These are phyloP conservation scores for Macrobrachium nipponense DNA, from an alignment of 1,140 invertebrate genomes.

Conservation along the genomic window DNA sequence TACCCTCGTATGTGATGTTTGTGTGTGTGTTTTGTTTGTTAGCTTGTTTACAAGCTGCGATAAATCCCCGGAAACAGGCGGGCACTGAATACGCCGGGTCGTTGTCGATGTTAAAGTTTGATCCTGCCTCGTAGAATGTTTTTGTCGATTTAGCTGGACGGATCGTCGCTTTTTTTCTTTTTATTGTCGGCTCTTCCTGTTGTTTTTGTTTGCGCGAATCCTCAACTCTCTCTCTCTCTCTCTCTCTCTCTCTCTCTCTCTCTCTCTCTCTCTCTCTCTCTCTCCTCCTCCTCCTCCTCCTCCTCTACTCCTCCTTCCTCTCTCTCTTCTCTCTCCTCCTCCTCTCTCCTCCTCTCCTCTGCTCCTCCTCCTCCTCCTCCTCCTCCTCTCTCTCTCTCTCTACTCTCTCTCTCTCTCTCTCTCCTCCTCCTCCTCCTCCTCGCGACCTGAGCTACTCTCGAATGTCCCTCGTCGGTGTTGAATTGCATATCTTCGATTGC, in stretches of 20 bases:
- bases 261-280: background rate
- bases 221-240: background rate
- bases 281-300: no score
- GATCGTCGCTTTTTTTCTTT: background rate
- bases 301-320: background rate
- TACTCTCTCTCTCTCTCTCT: background rate
- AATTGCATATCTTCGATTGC: no score
- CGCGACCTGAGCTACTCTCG: background rate
- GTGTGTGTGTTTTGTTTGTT: no score
- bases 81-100: no score
- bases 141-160: background rate
- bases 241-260: background rate
- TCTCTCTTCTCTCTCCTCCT: background rate
- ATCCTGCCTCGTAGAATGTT: background rate
- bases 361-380: background rate
- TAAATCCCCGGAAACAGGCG: no score
- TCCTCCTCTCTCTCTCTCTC: background rate
- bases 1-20: no score
- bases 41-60: no score
- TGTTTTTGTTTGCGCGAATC: background rate
- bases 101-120: no score
- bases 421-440: background rate
- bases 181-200: background rate
- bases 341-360: background rate
- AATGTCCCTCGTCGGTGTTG: background rate